Evolutionary conservation across 2,113 vertebrate species (phyloP), one percentile per base, ranked within the genome.

Genomic region (Casuarius casuarius): DNA sequence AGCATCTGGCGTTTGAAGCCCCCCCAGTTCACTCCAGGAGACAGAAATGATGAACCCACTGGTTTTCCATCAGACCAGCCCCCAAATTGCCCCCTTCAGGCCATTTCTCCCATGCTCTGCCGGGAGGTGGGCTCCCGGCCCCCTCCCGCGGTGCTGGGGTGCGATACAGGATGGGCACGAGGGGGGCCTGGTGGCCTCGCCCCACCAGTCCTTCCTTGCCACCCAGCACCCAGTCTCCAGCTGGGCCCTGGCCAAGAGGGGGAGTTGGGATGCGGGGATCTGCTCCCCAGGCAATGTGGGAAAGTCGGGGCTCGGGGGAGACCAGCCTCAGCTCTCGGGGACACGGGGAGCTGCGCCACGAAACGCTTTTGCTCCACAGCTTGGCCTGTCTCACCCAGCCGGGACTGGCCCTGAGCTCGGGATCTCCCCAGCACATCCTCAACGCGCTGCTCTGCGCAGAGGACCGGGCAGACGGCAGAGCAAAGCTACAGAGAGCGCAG

Each of bases 121-220:
- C 17, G 40, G 59, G 14, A 7, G 0, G 0, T 13, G 20, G 22
- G 66, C 31, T 77, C n/a, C 25, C 0, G 0, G 4, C 23, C 25
- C 29, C 46, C 21, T 79, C 12, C 46, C 31, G 46, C 42, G 26
- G 13, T 44, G 33, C 29, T 62, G 52, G 51, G 3, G n/a, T 42
- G 87, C 51, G 59, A 19, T 49, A 17, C 14, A 49, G 21, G 19
- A 49, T 59, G 29, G 74, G 40, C 9, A 7, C 21, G 67, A 67
- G 38, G 33, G 12, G 2, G 40, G 7, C 15, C 58, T 67, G 54
- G 18, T 72, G n/a, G 3, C 52, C 31, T 4, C 1, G 5, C 44
- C 18, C 56, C 66, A 9, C 3, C 19, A 5, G 31, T 2, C 9
- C 9, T 49, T 71, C 49, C 29, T 44, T 12, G n/a, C 76, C 40